Conservation (phyloP, 2,888 invertebrate species). For the Perdita meconis region DNA sequence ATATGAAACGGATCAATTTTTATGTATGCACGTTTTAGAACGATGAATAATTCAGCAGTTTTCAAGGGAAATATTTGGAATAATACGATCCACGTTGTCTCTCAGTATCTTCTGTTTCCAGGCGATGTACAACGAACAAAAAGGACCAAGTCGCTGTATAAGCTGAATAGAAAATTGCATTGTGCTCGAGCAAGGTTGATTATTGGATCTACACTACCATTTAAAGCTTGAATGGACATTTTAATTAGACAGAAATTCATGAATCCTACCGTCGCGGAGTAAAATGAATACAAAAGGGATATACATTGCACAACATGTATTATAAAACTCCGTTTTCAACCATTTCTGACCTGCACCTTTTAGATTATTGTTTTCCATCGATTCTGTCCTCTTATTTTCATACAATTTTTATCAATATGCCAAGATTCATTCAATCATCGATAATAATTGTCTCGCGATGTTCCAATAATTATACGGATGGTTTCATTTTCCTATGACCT, state of each 20-base stretch:
- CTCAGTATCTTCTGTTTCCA: not conserved
- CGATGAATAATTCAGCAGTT: too few relatives aligned
- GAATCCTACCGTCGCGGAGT: not conserved
- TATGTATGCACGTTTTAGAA: not conserved
- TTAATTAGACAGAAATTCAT: not conserved
- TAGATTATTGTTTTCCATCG: not conserved
- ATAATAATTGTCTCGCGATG: too few relatives aligned
- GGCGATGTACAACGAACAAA: not conserved
- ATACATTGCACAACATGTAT: not conserved
- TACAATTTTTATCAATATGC: not conserved
- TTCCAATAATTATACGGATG: too few relatives aligned
- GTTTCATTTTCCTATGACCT: too few relatives aligned
- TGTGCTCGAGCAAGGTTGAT: not conserved
- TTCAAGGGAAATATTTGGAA: too few relatives aligned
- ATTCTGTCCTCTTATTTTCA: not conserved
- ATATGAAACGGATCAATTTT: too few relatives aligned
- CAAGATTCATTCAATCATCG: not conserved
- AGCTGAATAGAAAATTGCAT: not conserved
- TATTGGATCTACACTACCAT: not conserved
- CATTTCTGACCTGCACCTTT: not conserved
- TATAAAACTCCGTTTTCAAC: not conserved
- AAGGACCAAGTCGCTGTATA: not conserved
- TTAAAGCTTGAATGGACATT: not conserved
- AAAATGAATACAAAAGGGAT: not conserved
- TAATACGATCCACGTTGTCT: not conserved